A percentile compares a stretch with the other conserved stretches of the same genome.
phyloP scores from a whole-genome alignment of 2,113 vertebrate genomes.

The Salvelinus fontinalis region DNA sequence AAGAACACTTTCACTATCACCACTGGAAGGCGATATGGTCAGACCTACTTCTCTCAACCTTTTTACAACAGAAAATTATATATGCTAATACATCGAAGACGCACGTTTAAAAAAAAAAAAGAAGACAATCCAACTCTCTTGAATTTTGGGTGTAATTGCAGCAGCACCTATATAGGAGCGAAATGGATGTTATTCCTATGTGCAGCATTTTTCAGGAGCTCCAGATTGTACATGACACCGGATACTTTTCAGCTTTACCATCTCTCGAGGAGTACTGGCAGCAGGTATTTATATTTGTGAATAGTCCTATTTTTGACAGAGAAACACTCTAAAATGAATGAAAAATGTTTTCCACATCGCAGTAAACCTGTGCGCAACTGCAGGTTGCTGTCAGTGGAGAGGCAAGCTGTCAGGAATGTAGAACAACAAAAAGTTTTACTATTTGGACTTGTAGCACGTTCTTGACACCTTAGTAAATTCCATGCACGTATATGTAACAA shows the following conservation, averaged over 20 bases:
- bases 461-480: not conserved
- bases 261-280: slow-evolving; percentile 99
- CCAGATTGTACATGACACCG: slow-evolving; percentile 96
- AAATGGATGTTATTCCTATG: slow-evolving; percentile 98
- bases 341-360: not conserved
- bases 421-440: not conserved
- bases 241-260: slow-evolving; percentile 96
- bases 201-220: slow-evolving; percentile 99
- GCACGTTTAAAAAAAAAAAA: slow-evolving; percentile 1
- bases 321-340: not conserved
- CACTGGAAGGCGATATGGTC: not conserved
- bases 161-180: slow-evolving; percentile 36
- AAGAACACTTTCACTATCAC: not conserved
- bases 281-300: slow-evolving; percentile 80
- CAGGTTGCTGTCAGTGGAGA: not conserved
- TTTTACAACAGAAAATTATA: slow-evolving; percentile 41
- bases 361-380: not conserved
- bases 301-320: not conserved
- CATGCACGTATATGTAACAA: not conserved
- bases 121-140: slow-evolving; percentile 14
- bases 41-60: not conserved
- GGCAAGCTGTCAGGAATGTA: not conserved
- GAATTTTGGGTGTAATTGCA: slow-evolving; percentile 37
- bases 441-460: not conserved
- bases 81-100: slow-evolving; percentile 40